Conservation (phyloP, 1,140 invertebrate genomes). For the Sitodiplosis mosellana region DNA sequence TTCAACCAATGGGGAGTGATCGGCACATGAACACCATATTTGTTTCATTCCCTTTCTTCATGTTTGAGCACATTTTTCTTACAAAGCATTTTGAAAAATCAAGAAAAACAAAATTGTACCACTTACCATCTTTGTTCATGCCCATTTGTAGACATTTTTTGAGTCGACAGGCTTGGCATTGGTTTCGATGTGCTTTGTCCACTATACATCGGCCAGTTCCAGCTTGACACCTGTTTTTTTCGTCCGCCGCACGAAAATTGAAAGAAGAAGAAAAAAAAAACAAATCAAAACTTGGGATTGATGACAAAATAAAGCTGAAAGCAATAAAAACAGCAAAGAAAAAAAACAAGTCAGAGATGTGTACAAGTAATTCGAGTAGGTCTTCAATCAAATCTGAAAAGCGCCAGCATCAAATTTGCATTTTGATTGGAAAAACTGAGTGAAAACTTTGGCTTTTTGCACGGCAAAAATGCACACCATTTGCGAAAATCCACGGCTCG, state of each 20-base stretch:
- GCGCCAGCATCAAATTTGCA: not conserved
- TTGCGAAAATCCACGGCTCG: not conserved
- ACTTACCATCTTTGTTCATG: slow-evolving; percentile 99
- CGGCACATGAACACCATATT: too few species aligned
- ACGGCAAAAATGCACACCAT: not conserved
- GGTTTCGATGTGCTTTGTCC: slow-evolving; percentile 96
- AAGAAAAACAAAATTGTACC: slow-evolving; percentile 5
- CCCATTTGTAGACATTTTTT: slow-evolving; percentile 98
- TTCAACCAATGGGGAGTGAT: too few species aligned
- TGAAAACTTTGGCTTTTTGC: not conserved
- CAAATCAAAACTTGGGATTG: too few species aligned
- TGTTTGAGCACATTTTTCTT: too few species aligned
- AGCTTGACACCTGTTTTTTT: slow-evolving; percentile 76
- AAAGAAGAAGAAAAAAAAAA: not conserved
- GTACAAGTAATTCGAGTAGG: too few species aligned
- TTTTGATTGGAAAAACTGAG: not conserved
- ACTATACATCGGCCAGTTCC: slow-evolving; percentile 89
- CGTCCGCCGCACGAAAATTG: not conserved
- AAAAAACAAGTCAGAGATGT: not conserved
- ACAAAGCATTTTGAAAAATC: not conserved
- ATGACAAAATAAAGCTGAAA: too few species aligned
- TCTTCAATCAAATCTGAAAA: too few species aligned
- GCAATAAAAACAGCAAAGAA: not conserved
- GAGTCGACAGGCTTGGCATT: slow-evolving; percentile 92
- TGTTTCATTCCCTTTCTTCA: too few species aligned